Conservation (phyloP, 1,140 invertebrate species). For the Drosophila grimshawi region DNA sequence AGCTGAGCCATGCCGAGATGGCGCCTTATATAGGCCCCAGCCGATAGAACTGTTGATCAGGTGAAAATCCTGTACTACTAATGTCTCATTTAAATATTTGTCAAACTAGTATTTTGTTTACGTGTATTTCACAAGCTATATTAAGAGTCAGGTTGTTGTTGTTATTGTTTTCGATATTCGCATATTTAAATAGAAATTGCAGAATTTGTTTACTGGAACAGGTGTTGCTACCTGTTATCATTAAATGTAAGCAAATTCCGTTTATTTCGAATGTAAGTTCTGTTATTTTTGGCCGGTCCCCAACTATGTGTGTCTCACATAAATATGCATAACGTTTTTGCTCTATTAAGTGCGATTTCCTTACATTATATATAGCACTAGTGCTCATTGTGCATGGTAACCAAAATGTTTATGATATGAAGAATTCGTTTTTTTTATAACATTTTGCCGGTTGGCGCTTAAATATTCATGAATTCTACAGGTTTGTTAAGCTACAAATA, state of each 20-base stretch:
- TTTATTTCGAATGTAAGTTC: slow-evolving; percentile 19
- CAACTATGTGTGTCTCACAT: background rate
- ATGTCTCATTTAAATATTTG: slow-evolving; percentile 74
- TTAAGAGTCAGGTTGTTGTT: slow-evolving; percentile 56
- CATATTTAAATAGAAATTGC: slow-evolving; percentile 62
- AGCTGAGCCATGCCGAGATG: slow-evolving; percentile 33
- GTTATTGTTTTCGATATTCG: slow-evolving; percentile 40
- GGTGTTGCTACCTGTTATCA: slow-evolving; percentile 49
- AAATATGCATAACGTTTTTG: slow-evolving; percentile 19
- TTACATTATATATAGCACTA: background rate
- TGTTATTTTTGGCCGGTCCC: slow-evolving; percentile 11
- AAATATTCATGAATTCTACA: slow-evolving; percentile 67
- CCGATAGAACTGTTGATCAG: slow-evolving; percentile 42
- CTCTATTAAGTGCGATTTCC: slow-evolving; percentile 21
- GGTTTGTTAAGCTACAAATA: slow-evolving; percentile 28
- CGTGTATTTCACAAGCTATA: slow-evolving; percentile 57
- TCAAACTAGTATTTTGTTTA: slow-evolving; percentile 84
- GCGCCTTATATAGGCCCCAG: slow-evolving; percentile 66
- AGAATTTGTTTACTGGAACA: slow-evolving; percentile 76
- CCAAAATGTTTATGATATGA: slow-evolving; percentile 41
- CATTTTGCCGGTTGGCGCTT: slow-evolving; percentile 32
- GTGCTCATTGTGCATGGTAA: slow-evolving; percentile 43
- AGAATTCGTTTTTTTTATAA: slow-evolving; percentile 24
- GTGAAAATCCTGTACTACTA: slow-evolving; percentile 73
- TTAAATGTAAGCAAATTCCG: slow-evolving; percentile 43